Percentiles rank a stretch among this genome's conserved stretches.
phyloP scores from a whole-genome alignment of 2,797 vertebrate genomes.

The Protosalanx chinensis region DNA sequence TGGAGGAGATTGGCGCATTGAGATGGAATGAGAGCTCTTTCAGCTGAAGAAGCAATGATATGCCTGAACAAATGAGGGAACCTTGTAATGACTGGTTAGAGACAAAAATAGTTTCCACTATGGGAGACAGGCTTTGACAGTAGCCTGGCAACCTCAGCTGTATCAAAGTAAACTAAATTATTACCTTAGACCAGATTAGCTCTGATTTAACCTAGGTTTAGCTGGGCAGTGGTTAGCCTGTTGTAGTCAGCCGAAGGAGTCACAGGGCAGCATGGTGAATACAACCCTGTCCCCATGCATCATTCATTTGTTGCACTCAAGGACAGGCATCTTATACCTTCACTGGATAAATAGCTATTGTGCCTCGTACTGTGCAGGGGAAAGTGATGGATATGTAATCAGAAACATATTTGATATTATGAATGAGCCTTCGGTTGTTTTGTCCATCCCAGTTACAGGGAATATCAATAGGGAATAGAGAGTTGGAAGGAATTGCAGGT shows the following conservation, averaged over 20 bases:
- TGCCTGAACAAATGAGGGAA: not conserved
- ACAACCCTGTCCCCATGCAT: not conserved
- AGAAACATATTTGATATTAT: slow-evolving; percentile 45
- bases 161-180: slow-evolving; percentile 1
- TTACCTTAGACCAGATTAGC: too few species aligned
- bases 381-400: slow-evolving; percentile 45
- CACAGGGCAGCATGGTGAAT: slow-evolving; percentile 64
- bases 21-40: not conserved
- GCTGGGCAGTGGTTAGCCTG: not conserved
- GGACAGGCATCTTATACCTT: not conserved
- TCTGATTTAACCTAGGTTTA: not conserved
- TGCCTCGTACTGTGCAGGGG: not conserved
- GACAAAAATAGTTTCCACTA: slow-evolving; percentile 19
- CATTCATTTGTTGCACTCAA: not conserved
- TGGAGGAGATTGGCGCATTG: not conserved
- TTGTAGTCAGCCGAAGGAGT: slow-evolving; percentile 49
- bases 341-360: not conserved
- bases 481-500: slow-evolving; percentile 17
- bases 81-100: slow-evolving; percentile 13
- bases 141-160: slow-evolving; percentile 27
- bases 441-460: slow-evolving; percentile 28
- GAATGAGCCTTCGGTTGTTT: slow-evolving; percentile 5
- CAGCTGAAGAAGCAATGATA: not conserved
- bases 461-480: slow-evolving; percentile 45
- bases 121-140: slow-evolving; percentile 9